Conservation (phyloP, 2,113 vertebrate species). For the Elanus axillaris region DNA sequence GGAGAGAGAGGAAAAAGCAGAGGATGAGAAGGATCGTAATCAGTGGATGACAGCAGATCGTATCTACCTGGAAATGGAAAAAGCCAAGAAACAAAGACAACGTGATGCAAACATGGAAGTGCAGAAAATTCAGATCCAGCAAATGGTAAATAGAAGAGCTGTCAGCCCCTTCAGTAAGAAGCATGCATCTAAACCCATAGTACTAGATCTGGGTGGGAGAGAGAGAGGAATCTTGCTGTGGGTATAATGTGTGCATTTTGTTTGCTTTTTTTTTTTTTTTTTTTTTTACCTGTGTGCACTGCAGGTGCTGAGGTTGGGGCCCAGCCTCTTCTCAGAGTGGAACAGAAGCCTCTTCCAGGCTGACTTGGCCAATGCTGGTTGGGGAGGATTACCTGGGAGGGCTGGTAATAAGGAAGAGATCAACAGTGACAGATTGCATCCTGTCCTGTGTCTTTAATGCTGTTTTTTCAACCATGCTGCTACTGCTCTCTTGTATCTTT, state of each 20-base stretch:
- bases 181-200: background rate
- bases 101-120: slow-evolving; percentile 60
- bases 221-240: background rate
- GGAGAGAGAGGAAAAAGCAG: slow-evolving; percentile 63
- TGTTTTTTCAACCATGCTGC: background rate
- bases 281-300: background rate
- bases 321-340: background rate
- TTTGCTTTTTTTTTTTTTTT: no score
- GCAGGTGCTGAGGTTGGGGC: background rate
- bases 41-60: background rate
- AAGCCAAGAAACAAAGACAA: slow-evolving; percentile 70
- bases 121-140: slow-evolving; percentile 73
- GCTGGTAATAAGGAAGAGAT: background rate
- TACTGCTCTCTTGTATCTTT: background rate
- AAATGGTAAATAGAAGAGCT: slow-evolving; percentile 77
- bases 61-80: slow-evolving; percentile 76
- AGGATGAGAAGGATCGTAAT: slow-evolving; percentile 33
- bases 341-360: background rate
- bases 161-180: background rate
- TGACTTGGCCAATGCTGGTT: background rate
- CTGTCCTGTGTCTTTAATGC: background rate
- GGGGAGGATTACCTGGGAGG: background rate
- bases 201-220: background rate
- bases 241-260: accelerated
- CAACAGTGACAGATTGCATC: background rate